These are phyloP conservation scores for Scyliorhinus canicula DNA, from an alignment of 2,797 vertebrate genomes.

Conservation along the genomic window DNA sequence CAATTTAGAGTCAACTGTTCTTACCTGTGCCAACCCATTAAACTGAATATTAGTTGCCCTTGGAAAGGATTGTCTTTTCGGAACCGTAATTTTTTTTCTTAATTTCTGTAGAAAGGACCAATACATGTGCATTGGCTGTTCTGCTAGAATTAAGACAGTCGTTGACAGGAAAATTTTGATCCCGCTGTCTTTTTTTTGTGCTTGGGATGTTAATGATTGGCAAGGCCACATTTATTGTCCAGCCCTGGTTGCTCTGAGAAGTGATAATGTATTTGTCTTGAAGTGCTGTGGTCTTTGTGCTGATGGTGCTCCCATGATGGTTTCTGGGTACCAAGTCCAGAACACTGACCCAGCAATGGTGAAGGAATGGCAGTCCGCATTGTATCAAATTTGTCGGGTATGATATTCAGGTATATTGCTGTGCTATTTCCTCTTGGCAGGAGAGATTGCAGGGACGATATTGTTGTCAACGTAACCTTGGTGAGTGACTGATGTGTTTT, in stretches of 20 bases:
- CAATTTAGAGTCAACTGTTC: background rate
- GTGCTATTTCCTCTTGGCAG: background rate
- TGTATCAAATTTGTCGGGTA: background rate
- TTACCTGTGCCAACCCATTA: background rate
- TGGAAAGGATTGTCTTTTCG: background rate
- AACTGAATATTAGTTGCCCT: background rate
- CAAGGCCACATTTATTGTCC: background rate
- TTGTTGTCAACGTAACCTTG: background rate
- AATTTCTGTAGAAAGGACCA: background rate
- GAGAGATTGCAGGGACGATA: background rate
- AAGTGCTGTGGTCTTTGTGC: background rate
- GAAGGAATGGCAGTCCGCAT: background rate
- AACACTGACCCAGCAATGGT: background rate
- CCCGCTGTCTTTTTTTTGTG: background rate
- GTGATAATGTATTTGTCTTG: background rate
- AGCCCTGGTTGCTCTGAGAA: background rate
- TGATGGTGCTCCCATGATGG: background rate
- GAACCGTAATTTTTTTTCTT: background rate
- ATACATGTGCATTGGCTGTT: background rate
- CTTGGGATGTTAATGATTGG: background rate
- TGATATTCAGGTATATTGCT: background rate
- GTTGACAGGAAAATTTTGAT: background rate
- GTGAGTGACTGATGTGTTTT: background rate
- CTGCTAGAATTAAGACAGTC: background rate
- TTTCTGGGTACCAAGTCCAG: background rate